phyloP scores from a whole-genome alignment of 2,113 vertebrate genomes.

The Calyptomena viridis region DNA sequence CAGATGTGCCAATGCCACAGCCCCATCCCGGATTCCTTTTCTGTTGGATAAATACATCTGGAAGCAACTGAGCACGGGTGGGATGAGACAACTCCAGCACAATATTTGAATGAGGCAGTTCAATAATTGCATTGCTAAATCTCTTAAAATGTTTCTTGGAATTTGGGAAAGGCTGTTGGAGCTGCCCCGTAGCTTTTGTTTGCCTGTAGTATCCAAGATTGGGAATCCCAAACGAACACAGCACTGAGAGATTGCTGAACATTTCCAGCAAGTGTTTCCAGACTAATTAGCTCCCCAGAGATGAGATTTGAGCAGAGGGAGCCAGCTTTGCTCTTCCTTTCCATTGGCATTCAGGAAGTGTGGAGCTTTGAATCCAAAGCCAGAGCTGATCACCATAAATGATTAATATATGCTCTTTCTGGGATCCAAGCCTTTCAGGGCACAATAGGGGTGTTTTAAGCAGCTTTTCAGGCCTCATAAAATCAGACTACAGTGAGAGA shows the following conservation, averaged over 20 bases:
- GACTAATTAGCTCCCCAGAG: slow-evolving; percentile 71
- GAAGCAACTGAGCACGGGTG: rapidly evolving
- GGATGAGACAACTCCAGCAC: neutral
- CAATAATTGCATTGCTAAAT: neutral
- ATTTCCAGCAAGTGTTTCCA: slow-evolving; percentile 20
- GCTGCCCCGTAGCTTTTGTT: slow-evolving; percentile 36
- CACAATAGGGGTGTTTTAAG: neutral
- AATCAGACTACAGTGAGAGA: neutral
- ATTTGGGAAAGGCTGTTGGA: neutral
- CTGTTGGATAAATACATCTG: neutral
- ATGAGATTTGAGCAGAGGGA: slow-evolving; percentile 45
- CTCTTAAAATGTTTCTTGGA: neutral
- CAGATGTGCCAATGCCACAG: neutral
- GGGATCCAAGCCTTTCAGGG: neutral
- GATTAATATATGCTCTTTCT: neutral
- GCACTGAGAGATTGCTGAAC: slow-evolving; percentile 12
- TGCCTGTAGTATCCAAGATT: neutral
- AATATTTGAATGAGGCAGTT: neutral
- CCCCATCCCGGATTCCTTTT: neutral
- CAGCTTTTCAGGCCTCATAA: neutral
- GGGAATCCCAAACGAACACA: slow-evolving; percentile 39
- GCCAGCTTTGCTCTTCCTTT: neutral
- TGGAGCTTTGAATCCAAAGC: slow-evolving; percentile 30
- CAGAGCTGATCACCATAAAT: slow-evolving; percentile 18
- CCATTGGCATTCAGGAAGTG: slow-evolving; percentile 45